phyloP scores from a whole-genome alignment of 2,113 vertebrate genomes.

The Mesoclemmys tuberculata region DNA sequence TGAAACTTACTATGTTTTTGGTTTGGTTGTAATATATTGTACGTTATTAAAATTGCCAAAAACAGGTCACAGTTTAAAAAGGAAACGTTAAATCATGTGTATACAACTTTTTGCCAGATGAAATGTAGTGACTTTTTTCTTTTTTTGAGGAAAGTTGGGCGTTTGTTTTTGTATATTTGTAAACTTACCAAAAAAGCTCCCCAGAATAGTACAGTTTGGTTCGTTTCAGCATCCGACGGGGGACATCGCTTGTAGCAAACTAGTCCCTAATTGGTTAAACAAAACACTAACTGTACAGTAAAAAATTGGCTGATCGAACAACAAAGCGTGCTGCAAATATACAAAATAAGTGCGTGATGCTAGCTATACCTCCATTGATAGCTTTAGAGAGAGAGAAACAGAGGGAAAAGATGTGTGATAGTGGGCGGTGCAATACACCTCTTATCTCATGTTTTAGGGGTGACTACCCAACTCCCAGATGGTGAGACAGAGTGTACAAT shows the following conservation, averaged over 20 bases:
- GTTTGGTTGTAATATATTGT: slow-evolving; percentile 87
- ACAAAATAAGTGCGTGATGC: not conserved
- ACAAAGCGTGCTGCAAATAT: not conserved
- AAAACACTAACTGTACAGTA: not conserved
- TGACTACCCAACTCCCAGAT: not conserved
- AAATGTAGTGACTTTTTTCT: slow-evolving; percentile 67
- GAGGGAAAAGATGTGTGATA: not conserved
- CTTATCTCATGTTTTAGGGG: not conserved
- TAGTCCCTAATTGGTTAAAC: not conserved
- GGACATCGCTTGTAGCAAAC: not conserved
- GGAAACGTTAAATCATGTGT: slow-evolving; percentile 77
- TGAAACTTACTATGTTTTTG: slow-evolving; percentile 80
- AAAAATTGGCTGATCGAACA: not conserved
- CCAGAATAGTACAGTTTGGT: slow-evolving; percentile 33
- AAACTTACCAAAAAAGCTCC: slow-evolving; percentile 81
- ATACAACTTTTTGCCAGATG: slow-evolving; percentile 80
- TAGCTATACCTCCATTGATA: not conserved
- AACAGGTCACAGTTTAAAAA: slow-evolving; percentile 78
- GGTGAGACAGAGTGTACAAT: not conserved
- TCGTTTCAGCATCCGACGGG: not conserved
- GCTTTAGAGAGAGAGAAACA: not conserved
- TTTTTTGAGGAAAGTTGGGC: slow-evolving; percentile 65
- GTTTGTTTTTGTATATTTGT: slow-evolving; percentile 89
- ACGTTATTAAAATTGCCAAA: slow-evolving; percentile 92
- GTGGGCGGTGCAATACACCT: not conserved